Evolutionary conservation across 2,797 vertebrate genomes (phyloP), one percentile per base, ranked within the genome.

Genomic region (Gymnocypris eckloni): DNA sequence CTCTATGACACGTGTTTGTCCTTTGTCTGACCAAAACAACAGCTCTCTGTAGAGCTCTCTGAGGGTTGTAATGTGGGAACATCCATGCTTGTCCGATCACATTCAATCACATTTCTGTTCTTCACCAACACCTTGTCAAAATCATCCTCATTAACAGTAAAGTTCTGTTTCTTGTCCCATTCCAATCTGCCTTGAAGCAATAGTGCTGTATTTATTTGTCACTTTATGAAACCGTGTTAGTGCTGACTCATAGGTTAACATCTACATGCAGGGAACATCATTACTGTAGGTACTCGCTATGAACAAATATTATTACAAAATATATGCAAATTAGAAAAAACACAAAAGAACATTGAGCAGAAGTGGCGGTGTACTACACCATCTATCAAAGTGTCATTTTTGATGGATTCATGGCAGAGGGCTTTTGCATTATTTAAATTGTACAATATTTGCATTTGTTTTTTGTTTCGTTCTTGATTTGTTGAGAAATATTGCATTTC

Each of bases 1-100:
- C 69, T 71, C 11, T 25, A n/a, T 83, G 18, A 37, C 25, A 61
- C 12, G 7, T 72, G 18, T 77, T 13, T 77, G 3, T 61, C 54
- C 20, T 54, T 41, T 45, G n/a, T 73, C 52, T 61, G 52, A 82
- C 54, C 41, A 83, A 64, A 83, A 61, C 70, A 73, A 37, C 81
- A 73, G 54, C 41, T 45, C 25, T 39, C 28, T n/a, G 20, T 37
- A 41, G 15, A 64, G 28, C 43, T 45, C 33, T 33, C 28, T n/a
- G 8, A 64, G 54, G 16, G 41, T 61, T 64, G 15, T 45, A 45
- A 43, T 73, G 25, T n/a, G 41, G 70, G 45, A 61, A 39, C 54
- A 33, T 83, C 54, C 59, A 56, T 83, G 41, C 54, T 33, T 61
- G 54, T 73, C 54, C 18, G 28, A 37, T 83, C 56, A 11, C 20